Base-by-base conservation (phyloP, 2,797 vertebrate genomes). In the Telmatherina bonti region DNA sequence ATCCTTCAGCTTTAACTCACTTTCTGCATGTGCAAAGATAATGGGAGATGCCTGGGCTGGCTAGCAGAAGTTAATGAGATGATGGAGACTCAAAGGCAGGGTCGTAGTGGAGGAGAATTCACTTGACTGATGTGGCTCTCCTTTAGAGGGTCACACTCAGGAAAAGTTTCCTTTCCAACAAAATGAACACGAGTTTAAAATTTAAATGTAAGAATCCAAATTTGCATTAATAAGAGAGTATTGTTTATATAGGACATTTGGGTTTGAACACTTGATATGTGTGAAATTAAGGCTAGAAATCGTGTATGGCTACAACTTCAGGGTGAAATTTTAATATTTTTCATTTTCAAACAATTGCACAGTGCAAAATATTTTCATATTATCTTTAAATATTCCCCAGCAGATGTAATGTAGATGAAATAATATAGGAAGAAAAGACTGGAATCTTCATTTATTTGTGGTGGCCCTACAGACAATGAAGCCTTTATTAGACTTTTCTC, bases 31-130 rank as follows among this genome's bases (percentile, higher is more conserved):
- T 74, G 52, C 73, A 81, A 79, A 90, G 91, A 93, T 93, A 90
- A 92, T 85, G 83, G 67, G 72, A 70, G 53, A 62, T 47, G 61
- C 35, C 43, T 60, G 5, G 75, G 60, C 75, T 67, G 73, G 67
- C 72, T 43, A 4, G 63, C 57, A 70, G 62, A 66, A 89, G 85
- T 93, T 93, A 93, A 93, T 92, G 87, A 89, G 83, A 85, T 78
- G 90, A 85, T 70, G 74, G 62, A 80, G 80, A 74, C 83, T 91
- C 89, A 90, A 91, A 92, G 86, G 70, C 47, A 57, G 72, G 89
- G 88, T 87, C 78, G 72, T 41, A 72, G 83, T 58, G 76, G 70
- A 72, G 68, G 66, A 55, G 36, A 55, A 74, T 57, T 24, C 62
- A 41, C 55, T 59, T 79, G 62, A 81, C 62, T 79, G 72, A 79